A percentile compares a stretch with the other conserved stretches of the same genome.
These are phyloP conservation scores for Amitus sp. DNA, from an alignment of 2,888 invertebrate genomes.

Conservation along the genomic window DNA sequence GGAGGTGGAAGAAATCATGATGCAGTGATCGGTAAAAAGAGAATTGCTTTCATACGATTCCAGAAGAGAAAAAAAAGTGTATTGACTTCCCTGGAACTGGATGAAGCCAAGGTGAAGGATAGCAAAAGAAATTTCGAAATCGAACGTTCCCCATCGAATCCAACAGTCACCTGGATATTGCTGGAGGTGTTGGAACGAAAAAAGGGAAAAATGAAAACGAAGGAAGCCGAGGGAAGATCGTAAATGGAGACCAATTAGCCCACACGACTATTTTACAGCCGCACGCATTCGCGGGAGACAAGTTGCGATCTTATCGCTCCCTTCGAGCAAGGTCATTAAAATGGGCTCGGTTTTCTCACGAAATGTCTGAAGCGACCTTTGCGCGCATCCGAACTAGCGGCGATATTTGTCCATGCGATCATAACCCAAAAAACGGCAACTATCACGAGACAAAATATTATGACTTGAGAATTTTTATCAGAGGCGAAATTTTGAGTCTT, in stretches of 20 bases:
- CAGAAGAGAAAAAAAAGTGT: constrained; percentile 15
- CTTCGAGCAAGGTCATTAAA: constrained; percentile 45
- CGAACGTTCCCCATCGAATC: not conserved
- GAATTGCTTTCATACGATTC: constrained; percentile 27
- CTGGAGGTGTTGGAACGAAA: constrained; percentile 16
- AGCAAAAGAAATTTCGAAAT: not conserved
- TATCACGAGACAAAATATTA: too few species aligned
- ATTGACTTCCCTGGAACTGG: constrained; percentile 20
- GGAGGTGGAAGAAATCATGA: constrained; percentile 50
- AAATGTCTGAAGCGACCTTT: too few species aligned
- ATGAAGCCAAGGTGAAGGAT: not conserved
- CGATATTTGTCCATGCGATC: too few species aligned
- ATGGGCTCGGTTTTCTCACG: constrained; percentile 51
- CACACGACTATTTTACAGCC: constrained; percentile 52
- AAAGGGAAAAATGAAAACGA: constrained; percentile 9
- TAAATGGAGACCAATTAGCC: constrained; percentile 54
- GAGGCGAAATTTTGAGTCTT: too few species aligned
- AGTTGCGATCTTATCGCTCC: constrained; percentile 51
- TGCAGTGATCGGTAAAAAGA: constrained; percentile 48
- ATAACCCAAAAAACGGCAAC: too few species aligned
- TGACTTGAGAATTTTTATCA: too few species aligned
- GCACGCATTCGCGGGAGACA: constrained; percentile 47
- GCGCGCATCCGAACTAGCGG: constrained; percentile 35
- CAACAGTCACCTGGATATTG: constrained; percentile 25
- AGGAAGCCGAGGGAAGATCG: constrained; percentile 26